Percentiles rank a stretch among this genome's conserved stretches.
Evolutionary conservation across 2,888 invertebrate species (phyloP).

Genomic region (Drosophila rellima): DNA sequence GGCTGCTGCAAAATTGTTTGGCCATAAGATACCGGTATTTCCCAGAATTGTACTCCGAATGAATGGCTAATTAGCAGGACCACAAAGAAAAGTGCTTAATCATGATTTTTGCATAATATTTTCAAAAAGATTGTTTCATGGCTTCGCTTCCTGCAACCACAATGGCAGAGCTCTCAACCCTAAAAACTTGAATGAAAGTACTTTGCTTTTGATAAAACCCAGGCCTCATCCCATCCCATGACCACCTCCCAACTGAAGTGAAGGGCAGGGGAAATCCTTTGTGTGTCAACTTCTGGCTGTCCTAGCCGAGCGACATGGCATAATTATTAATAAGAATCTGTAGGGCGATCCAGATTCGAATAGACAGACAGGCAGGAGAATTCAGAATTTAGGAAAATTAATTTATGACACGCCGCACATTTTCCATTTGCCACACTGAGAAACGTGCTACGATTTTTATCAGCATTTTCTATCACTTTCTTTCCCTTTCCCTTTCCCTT

Average conservation of each 20-base stretch:
- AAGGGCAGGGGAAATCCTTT: slow-evolving; percentile 34
- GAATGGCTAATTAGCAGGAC: slow-evolving; percentile 68
- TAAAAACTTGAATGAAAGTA: slow-evolving; percentile 52
- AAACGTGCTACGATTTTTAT: slow-evolving; percentile 65
- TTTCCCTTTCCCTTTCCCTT: slow-evolving; percentile 4
- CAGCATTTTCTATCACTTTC: slow-evolving; percentile 22
- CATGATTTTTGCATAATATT: slow-evolving; percentile 74
- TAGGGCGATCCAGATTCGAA: slow-evolving; percentile 28
- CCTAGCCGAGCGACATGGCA: slow-evolving; percentile 46
- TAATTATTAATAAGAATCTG: slow-evolving; percentile 64
- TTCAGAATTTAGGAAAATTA: slow-evolving; percentile 65
- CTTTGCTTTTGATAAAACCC: slow-evolving; percentile 37
- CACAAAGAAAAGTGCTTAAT: slow-evolving; percentile 64
- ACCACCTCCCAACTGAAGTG: neutral
- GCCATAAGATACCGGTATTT: slow-evolving; percentile 13
- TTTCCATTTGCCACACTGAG: slow-evolving; percentile 57
- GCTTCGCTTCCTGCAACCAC: slow-evolving; percentile 40
- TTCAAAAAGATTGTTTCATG: slow-evolving; percentile 53
- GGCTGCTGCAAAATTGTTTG: neutral
- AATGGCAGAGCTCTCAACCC: slow-evolving; percentile 58
- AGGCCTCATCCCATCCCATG: neutral
- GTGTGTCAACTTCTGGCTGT: slow-evolving; percentile 39
- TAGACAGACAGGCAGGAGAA: slow-evolving; percentile 42
- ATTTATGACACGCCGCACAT: slow-evolving; percentile 75
- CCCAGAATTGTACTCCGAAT: slow-evolving; percentile 32